Evolutionary conservation across 2,113 vertebrate genomes (phyloP).

Genomic region (Myrmecophaga tridactyla): DNA sequence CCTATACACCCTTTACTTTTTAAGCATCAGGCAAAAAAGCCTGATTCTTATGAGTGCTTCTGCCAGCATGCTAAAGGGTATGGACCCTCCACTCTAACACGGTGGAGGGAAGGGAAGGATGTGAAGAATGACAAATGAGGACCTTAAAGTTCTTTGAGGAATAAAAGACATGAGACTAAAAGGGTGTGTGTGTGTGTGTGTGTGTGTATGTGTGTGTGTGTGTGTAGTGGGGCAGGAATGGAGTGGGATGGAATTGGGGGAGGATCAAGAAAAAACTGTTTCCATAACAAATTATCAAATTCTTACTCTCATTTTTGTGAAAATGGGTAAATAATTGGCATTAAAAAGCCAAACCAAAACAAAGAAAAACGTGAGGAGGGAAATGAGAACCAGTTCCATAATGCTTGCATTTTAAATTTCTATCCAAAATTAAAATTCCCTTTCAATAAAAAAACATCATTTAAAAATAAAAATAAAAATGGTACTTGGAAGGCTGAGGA

Average conservation of each 20-base stretch:
- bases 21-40: background rate
- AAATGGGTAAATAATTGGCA: background rate
- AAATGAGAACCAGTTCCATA: constrained; percentile 8
- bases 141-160: background rate
- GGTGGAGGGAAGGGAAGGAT: background rate
- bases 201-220: background rate
- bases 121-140: background rate
- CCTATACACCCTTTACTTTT: background rate
- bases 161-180: background rate
- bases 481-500: constrained; percentile 61
- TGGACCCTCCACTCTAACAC: background rate
- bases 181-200: background rate
- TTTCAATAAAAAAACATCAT: constrained; percentile 33
- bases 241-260: background rate
- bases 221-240: too few relatives aligned
- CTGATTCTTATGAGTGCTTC: background rate
- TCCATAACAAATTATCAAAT: constrained; percentile 7
- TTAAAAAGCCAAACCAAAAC: constrained; percentile 20
- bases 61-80: background rate
- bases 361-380: constrained; percentile 40
- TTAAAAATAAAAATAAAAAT: constrained; percentile 48
- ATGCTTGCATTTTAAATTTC: background rate
- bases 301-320: constrained; percentile 12
- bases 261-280: background rate
- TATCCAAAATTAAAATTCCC: constrained; percentile 42